Base-by-base conservation (phyloP, 2,888 invertebrate species). In the Conus canariensis region DNA sequence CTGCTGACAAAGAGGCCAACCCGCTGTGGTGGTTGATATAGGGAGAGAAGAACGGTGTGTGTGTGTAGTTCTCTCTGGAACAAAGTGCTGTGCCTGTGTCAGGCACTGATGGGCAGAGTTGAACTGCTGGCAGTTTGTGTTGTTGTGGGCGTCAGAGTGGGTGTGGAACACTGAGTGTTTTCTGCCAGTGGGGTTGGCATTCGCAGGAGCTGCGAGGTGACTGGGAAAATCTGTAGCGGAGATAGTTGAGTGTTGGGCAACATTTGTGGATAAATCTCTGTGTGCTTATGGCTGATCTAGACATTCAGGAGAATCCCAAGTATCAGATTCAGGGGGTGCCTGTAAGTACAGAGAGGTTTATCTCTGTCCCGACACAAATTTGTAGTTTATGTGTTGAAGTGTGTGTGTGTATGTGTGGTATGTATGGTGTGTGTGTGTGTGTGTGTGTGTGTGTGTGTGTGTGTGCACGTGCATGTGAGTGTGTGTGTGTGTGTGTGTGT, bases 271-370 rank as follows among this genome's bases (percentile, higher is more conserved):
- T 1, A 64, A 14, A 3, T 10, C 16, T 64, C 6, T 83, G 82
- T 56, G 82, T 58, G 60, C 12, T 85, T n/a, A 86, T 86, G 86
- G 86, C 86, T 30, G 86, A 86, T 86, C 45, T 86, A 8, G 86
- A 86, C 60, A 86, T 86, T 9, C 86, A 86, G 67, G 59, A 45
- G 6, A 86, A 86, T 25, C 86, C 86, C 16, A 86, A 30, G 64
- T 86, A 86, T 67, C 86, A 86, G 19, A 45, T 86, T 19, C 86
- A 86, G 67, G 86, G 86, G 30, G 86, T 86, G 67, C 86, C 86
- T 19, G 86, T 86, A 45, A 86, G 86, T 86, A 60, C 58, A 9
- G 7, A 25, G 45, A 45, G 45, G 2, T 2, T 45, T 45, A 0
- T 45, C 45, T 45, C 3, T 45, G 45, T 45, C 45, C 45, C 2